These are phyloP conservation scores for Tretioscincus oriximinensis DNA, from an alignment of 2,113 vertebrate species.

Conservation along the genomic window DNA sequence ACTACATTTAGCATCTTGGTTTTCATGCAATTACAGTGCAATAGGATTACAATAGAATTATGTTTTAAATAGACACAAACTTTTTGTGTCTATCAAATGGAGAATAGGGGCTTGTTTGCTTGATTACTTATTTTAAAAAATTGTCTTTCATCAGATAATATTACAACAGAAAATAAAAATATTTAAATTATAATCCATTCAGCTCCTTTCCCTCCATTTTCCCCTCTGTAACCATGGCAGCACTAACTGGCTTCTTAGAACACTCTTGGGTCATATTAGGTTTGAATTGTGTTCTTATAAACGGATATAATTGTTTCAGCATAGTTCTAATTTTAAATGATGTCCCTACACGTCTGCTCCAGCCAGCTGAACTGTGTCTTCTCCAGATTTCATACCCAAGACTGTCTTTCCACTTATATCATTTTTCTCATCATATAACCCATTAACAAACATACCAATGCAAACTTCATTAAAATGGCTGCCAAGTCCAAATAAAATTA, in stretches of 20 bases:
- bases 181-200: too few species aligned
- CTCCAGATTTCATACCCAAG: neutral
- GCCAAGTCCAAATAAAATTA: neutral
- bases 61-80: too few species aligned
- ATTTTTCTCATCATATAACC: neutral
- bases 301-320: too few species aligned
- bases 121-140: too few species aligned
- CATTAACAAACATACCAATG: fast-evolving
- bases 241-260: too few species aligned
- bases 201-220: too few species aligned
- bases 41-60: neutral
- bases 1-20: neutral
- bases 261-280: too few species aligned
- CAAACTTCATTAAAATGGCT: neutral
- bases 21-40: neutral
- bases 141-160: neutral
- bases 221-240: too few species aligned
- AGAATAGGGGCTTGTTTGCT: too few species aligned
- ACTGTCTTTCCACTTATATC: neutral
- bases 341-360: neutral
- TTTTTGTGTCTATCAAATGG: too few species aligned
- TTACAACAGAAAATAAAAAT: too few species aligned
- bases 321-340: neutral
- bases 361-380: neutral
- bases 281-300: too few species aligned